These are phyloP conservation scores for Pycnomerus fuliginosus DNA, from an alignment of 2,888 invertebrate species.

Conservation along the genomic window DNA sequence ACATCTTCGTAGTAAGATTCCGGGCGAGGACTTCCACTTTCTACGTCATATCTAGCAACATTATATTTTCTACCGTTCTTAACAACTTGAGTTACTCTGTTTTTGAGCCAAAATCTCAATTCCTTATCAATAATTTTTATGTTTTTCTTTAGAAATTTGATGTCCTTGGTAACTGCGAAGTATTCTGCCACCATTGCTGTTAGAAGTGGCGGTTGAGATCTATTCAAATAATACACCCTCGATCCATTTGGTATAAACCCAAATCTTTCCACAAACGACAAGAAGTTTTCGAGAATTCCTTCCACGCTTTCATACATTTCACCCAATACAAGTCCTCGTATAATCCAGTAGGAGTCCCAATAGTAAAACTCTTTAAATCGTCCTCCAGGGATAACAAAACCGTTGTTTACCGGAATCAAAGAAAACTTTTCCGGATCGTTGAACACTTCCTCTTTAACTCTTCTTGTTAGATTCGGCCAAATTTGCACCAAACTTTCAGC, in stretches of 20 bases:
- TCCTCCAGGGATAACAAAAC: conserved; percentile 68
- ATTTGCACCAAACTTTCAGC: conserved; percentile 60
- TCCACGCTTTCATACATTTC: conserved; percentile 70
- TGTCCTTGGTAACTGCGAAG: conserved; percentile 64
- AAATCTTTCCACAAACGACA: conserved; percentile 63
- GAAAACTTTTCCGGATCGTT: conserved; percentile 49
- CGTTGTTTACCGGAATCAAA: conserved; percentile 52
- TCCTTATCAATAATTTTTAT: conserved; percentile 62
- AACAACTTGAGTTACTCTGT: conserved; percentile 55
- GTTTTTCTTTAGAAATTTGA: conserved; percentile 60
- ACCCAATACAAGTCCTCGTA: conserved; percentile 72
- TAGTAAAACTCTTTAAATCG: conserved; percentile 74
- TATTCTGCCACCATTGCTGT: conserved; percentile 72
- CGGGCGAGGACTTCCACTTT: conserved; percentile 65
- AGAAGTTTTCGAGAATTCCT: conserved; percentile 75
- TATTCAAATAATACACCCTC: conserved; percentile 70
- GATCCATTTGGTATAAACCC: conserved; percentile 79
- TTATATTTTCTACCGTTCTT: conserved; percentile 55
- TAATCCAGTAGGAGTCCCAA: conserved; percentile 86
- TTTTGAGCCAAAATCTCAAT: conserved; percentile 63
- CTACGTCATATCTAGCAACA: conserved; percentile 61
- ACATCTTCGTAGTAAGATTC: conserved; percentile 69
- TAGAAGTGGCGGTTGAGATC: conserved; percentile 69
- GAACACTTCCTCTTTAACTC: conserved; percentile 58
- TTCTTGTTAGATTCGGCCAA: conserved; percentile 62